A percentile compares a stretch with the other conserved stretches of the same genome.
Conservation (phyloP, 1,140 invertebrate genomes). For the Drosophila mauritiana region DNA sequence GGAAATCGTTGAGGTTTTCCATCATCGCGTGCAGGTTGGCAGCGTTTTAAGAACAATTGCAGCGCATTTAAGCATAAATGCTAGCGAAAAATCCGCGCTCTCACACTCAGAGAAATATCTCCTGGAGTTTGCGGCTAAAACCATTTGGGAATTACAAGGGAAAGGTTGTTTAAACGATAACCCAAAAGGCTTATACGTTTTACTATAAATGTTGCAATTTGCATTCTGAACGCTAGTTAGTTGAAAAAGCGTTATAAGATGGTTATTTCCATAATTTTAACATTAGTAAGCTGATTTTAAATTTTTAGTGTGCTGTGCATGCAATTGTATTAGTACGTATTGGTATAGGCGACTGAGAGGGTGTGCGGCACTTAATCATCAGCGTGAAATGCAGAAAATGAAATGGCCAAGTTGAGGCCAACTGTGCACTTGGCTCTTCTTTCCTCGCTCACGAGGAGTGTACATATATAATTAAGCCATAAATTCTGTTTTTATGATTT, state of each 20-base stretch:
- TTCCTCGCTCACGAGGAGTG: neutral
- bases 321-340: slow-evolving; percentile 6
- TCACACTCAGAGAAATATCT: slow-evolving; percentile 4
- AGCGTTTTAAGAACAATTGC: slow-evolving; percentile 78
- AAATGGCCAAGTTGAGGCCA: slow-evolving; percentile 56
- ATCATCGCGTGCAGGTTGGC: slow-evolving; percentile 67
- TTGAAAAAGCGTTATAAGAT: too few relatives aligned
- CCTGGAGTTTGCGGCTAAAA: neutral
- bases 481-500: slow-evolving; percentile 83
- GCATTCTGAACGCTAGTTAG: too few relatives aligned
- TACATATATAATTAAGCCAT: slow-evolving; percentile 82
- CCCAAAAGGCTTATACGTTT: too few relatives aligned
- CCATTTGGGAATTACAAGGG: neutral
- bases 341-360: slow-evolving; percentile 16
- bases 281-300: neutral
- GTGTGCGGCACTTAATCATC: slow-evolving; percentile 70
- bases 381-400: slow-evolving; percentile 70
- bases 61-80: slow-evolving; percentile 77
- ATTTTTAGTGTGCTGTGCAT: too few relatives aligned
- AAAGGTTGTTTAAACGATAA: neutral
- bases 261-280: too few relatives aligned
- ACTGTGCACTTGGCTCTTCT: slow-evolving; percentile 20
- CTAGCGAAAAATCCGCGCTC: slow-evolving; percentile 60
- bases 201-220: too few relatives aligned
- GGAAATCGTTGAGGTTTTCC: slow-evolving; percentile 71